A percentile compares a stretch with the other conserved stretches of the same genome.
Evolutionary conservation across 1,140 invertebrate species (phyloP).

Genomic region (Odontomachus brunneus): DNA sequence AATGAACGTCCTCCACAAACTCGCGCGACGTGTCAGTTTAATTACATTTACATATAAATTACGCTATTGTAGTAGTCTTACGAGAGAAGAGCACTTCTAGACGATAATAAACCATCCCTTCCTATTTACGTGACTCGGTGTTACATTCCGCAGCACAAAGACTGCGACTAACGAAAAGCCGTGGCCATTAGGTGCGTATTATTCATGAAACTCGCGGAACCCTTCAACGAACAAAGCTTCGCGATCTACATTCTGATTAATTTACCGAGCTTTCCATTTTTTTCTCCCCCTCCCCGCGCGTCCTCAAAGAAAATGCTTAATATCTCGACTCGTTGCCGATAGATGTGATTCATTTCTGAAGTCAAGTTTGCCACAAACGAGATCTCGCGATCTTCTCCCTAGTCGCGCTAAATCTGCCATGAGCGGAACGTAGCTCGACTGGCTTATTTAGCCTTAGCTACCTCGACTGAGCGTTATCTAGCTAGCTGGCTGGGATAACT

Average conservation of each 20-base stretch:
- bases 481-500: background rate
- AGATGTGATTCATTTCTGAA: background rate
- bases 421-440: constrained; percentile 14
- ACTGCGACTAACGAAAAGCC: constrained; percentile 29
- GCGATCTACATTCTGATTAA: constrained; percentile 18
- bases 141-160: constrained; percentile 39
- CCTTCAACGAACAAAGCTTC: background rate
- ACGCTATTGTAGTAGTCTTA: constrained; percentile 52
- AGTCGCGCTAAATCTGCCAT: background rate
- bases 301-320: constrained; percentile 5
- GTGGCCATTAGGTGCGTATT: constrained; percentile 27
- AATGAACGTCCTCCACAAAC: constrained; percentile 32
- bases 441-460: background rate
- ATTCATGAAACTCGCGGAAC: constrained; percentile 16
- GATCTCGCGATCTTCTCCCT: background rate
- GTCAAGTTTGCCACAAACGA: background rate
- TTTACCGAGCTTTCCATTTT: constrained; percentile 13
- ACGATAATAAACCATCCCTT: constrained; percentile 44
- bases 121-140: constrained; percentile 42
- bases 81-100: constrained; percentile 17
- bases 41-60: constrained; percentile 60
- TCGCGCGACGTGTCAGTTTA: constrained; percentile 41
- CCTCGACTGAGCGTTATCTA: constrained; percentile 11
- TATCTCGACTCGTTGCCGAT: background rate
- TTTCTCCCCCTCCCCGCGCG: background rate